These are phyloP conservation scores for Atethmia centrago DNA, from an alignment of 2,888 invertebrate species.

Conservation along the genomic window DNA sequence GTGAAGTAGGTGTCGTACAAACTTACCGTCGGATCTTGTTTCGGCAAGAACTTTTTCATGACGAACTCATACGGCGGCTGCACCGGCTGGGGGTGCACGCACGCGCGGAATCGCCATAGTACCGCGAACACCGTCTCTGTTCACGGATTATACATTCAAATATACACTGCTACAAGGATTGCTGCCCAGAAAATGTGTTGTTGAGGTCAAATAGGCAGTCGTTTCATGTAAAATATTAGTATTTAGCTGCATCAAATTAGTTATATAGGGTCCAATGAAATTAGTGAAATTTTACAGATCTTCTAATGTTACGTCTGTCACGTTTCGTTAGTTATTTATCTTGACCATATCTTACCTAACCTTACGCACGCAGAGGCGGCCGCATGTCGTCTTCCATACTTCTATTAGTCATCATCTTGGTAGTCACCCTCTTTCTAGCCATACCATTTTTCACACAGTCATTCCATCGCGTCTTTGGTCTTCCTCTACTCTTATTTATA, in stretches of 20 bases:
- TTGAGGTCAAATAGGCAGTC: no score
- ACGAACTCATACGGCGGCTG: conserved; percentile 72
- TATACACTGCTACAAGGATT: not conserved
- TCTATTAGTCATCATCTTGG: not conserved
- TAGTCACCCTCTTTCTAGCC: not conserved
- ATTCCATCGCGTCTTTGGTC: no score
- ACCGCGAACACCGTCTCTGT: conserved; percentile 81
- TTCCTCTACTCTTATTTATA: not conserved
- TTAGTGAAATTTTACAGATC: not conserved
- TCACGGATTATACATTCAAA: not conserved
- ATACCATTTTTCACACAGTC: not conserved
- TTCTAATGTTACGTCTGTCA: not conserved
- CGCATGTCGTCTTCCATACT: not conserved
- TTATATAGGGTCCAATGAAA: not conserved
- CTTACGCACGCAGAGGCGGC: not conserved
- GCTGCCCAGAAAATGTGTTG: not conserved
- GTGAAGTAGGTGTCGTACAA: not conserved
- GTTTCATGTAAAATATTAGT: not conserved
- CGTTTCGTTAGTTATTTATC: not conserved
- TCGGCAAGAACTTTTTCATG: conserved; percentile 71
- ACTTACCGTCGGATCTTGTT: conserved; percentile 76
- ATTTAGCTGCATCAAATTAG: not conserved
- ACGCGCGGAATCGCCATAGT: conserved; percentile 83
- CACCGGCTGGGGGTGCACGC: conserved; percentile 57
- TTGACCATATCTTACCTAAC: not conserved